Percentiles rank a stretch among this genome's conserved stretches.
These are phyloP conservation scores for Hermodice carunculata DNA, from an alignment of 2,888 invertebrate species.

Conservation along the genomic window DNA sequence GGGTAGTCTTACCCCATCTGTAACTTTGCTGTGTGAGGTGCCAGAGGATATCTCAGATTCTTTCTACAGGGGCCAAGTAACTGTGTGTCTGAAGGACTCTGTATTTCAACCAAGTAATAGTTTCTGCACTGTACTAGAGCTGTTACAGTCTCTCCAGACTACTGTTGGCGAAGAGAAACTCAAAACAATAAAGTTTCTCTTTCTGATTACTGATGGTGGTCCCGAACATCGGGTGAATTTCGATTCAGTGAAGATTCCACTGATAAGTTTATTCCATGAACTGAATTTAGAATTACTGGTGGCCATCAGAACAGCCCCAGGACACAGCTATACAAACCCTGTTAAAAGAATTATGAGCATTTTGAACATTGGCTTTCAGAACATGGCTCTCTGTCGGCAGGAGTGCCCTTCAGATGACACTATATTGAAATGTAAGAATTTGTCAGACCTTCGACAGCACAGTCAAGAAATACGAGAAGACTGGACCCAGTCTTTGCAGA, in stretches of 20 bases:
- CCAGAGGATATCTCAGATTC: constrained; percentile 25
- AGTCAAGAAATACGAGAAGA: constrained; percentile 19
- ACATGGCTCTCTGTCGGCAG: constrained; percentile 22
- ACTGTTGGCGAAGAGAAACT: background rate
- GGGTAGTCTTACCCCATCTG: constrained; percentile 41
- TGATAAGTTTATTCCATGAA: constrained; percentile 6
- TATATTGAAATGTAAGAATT: background rate
- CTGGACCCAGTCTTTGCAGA: constrained; percentile 24
- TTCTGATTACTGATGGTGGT: background rate
- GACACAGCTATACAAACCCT: constrained; percentile 36
- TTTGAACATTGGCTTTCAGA: constrained; percentile 37
- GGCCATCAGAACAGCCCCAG: constrained; percentile 37
- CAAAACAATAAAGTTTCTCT: background rate
- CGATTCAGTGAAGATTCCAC: background rate
- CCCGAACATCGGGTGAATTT: background rate
- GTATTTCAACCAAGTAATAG: constrained; percentile 28
- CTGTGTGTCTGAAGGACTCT: constrained; percentile 31
- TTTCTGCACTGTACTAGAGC: constrained; percentile 19
- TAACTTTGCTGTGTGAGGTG: constrained; percentile 30
- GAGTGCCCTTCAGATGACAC: constrained; percentile 13
- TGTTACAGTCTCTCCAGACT: no score
- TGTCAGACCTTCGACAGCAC: constrained; percentile 15
- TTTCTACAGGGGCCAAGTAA: constrained; percentile 38
- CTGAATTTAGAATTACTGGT: constrained; percentile 22
- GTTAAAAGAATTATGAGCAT: constrained; percentile 39